A percentile compares a stretch with the other conserved stretches of the same genome.
Conservation (phyloP, 2,888 invertebrate species). For the Elysia crispata region DNA sequence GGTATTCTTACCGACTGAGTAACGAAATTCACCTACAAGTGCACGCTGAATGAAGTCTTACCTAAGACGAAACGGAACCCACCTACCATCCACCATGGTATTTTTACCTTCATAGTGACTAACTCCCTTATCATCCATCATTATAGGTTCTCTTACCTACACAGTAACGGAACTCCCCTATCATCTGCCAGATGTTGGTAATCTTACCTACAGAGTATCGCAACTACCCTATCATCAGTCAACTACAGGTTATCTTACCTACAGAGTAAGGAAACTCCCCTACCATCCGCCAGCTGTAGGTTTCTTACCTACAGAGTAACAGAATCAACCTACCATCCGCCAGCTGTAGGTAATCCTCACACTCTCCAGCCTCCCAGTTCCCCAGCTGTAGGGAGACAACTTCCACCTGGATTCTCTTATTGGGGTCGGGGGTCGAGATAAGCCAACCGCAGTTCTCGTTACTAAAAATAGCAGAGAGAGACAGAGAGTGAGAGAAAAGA, state of each 20-base stretch:
- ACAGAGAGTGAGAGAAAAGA: background rate
- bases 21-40: too few relatives aligned
- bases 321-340: conserved; percentile 42
- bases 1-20: too few relatives aligned
- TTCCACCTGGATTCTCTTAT: conserved; percentile 46
- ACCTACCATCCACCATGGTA: too few relatives aligned
- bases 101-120: too few relatives aligned
- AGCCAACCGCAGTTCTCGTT: conserved; percentile 48
- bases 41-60: too few relatives aligned
- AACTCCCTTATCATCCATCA: too few relatives aligned
- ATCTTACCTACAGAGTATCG: too few relatives aligned
- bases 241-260: background rate
- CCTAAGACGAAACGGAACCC: too few relatives aligned
- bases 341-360: conserved; percentile 51
- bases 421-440: conserved; percentile 21
- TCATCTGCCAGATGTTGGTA: too few relatives aligned
- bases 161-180: too few relatives aligned
- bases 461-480: conserved; percentile 6
- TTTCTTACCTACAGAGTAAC: background rate
- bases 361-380: conserved; percentile 47
- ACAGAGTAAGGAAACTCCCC: background rate
- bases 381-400: conserved; percentile 41
- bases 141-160: too few relatives aligned
- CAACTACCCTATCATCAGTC: too few relatives aligned
- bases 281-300: conserved; percentile 49